Base-by-base conservation (phyloP, 2,797 vertebrate species). In the Poeciliopsis paucimaculata region DNA sequence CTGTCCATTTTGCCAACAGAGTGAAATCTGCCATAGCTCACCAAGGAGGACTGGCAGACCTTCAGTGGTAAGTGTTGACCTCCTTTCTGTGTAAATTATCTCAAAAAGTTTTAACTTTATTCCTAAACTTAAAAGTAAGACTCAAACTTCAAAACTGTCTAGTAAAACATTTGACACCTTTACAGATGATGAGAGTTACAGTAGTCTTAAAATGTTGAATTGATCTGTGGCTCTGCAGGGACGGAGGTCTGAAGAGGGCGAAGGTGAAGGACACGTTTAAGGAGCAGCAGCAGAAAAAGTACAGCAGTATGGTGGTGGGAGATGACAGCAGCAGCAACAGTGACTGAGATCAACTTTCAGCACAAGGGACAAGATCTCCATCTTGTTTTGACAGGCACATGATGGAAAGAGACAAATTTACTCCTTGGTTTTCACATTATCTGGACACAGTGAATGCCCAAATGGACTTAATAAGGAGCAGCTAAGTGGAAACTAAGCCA, bases 1-100 rank as follows among this genome's bases (percentile, higher is more conserved):
- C 98, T 0, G 97, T 99, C 73, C 96, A 97, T 73, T 99, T 99
- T 96, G 98, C 98, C 86, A 98, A 98, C 92, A 96, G 98, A 90
- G 98, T 99, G 55, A 99, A 95, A 82, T 97, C 98, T 0, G 97
- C 96, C 79, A 99, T 99, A 46, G 98, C 98, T 79, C 95, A 78
- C 49, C 97, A 96, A 93, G 98, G 98, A 90, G 98, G 98, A 60
- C 94, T 99, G 77, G 90, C 99, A 8, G 98, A 99, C 83, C 95
- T 99, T 64, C 93, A 96, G 74, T 99, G 98, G 98, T 99, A 92
- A 95, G 87, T 82, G 28, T 47, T 12, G 36, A 68, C 41, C 2
- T 45, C 12, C 28, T 45, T 28, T n/a, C 41, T 71, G 20, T 18
- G 23, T 12, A 6, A 26, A 41, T 41, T 1, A 68, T 10, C 34